Evolutionary conservation across 2,797 vertebrate genomes (phyloP).

Genomic region (Schizopygopsis malacanthus): DNA sequence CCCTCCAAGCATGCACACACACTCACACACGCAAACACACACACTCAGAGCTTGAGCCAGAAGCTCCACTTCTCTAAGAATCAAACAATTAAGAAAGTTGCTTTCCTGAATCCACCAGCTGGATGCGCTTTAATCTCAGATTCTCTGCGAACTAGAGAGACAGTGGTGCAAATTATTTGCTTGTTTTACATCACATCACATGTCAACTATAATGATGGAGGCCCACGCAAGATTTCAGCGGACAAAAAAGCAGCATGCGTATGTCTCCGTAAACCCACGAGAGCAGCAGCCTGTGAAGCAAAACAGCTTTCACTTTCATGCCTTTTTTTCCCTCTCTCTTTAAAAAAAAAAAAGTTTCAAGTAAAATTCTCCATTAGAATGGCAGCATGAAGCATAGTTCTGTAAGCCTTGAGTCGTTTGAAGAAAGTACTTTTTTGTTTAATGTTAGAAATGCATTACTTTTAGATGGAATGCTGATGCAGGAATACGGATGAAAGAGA

Average conservation of each 20-base stretch:
- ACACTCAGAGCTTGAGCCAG: conserved; percentile 9
- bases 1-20: neutral
- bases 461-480: conserved; percentile 60
- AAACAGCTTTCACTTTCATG: conserved; percentile 69
- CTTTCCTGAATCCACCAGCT: conserved; percentile 55
- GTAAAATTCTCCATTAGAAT: conserved; percentile 74
- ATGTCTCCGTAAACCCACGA: conserved; percentile 71
- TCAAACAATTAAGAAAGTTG: conserved; percentile 62
- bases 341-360: conserved; percentile 68
- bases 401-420: conserved; percentile 65
- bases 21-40: neutral
- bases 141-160: conserved; percentile 62
- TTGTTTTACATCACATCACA: conserved; percentile 74
- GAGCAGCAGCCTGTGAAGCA: conserved; percentile 73
- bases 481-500: conserved; percentile 64
- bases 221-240: conserved; percentile 68
- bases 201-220: conserved; percentile 76
- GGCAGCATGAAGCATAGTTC: conserved; percentile 62
- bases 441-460: conserved; percentile 60
- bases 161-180: conserved; percentile 68
- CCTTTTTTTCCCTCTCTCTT: conserved; percentile 42
- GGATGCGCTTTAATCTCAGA: conserved; percentile 65
- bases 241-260: conserved; percentile 66
- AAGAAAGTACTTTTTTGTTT: conserved; percentile 62
- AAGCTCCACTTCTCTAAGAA: conserved; percentile 46